Evolutionary conservation across 2,888 invertebrate genomes (phyloP).

Genomic region (Andricus curvator): DNA sequence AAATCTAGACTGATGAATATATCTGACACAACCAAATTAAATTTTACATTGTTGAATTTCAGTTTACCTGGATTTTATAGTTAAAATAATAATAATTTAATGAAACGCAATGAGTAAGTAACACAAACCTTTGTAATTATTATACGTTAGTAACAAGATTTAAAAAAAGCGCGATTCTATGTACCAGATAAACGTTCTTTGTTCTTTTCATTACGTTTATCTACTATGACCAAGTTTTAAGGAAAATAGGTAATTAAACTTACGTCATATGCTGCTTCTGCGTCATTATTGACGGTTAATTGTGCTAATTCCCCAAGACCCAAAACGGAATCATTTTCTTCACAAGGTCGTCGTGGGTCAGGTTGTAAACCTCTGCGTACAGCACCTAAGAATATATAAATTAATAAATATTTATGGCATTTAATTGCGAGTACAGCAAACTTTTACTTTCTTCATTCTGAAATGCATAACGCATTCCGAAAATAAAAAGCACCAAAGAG

Average conservation of each 20-base stretch:
- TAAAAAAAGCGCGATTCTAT: not conserved
- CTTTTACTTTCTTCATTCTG: no score
- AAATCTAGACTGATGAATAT: no score
- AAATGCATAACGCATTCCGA: no score
- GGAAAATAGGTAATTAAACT: constrained; percentile 60
- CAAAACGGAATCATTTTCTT: constrained; percentile 86
- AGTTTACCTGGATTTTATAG: no score
- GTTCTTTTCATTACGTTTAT: not conserved
- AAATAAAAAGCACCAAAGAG: no score
- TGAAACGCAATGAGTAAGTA: no score
- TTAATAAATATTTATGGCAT: not conserved
- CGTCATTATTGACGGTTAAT: constrained; percentile 97
- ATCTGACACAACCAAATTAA: no score
- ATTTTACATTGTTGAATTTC: no score
- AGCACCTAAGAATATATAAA: constrained; percentile 58
- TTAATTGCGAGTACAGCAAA: not conserved
- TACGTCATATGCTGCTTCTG: constrained; percentile 94
- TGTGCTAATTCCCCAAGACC: constrained; percentile 97
- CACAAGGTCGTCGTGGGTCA: constrained; percentile 78
- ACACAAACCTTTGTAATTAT: no score
- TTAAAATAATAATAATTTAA: no score
- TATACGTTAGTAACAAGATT: no score
- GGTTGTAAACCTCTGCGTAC: constrained; percentile 69
- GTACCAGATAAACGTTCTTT: no score
- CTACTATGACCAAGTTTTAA: not conserved